phyloP scores from a whole-genome alignment of 2,797 vertebrate genomes.

The Liasis olivaceus region DNA sequence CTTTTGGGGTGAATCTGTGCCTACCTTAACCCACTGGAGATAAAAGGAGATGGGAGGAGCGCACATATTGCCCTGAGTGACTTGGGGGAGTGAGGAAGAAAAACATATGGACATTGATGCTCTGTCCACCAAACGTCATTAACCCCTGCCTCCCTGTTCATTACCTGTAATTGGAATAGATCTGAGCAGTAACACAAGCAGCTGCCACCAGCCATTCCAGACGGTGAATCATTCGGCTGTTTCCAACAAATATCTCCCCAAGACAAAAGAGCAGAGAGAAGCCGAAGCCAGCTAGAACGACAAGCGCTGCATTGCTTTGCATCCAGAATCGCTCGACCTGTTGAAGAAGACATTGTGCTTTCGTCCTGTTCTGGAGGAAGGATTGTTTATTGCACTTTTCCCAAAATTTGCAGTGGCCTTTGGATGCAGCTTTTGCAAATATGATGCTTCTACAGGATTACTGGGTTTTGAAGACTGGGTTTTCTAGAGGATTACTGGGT shows the following conservation, averaged over 20 bases:
- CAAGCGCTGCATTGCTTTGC: constrained; percentile 89
- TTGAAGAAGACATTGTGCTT: neutral
- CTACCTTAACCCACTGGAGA: neutral
- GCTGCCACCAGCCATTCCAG: constrained; percentile 83
- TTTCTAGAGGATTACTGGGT: neutral
- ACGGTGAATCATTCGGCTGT: constrained; percentile 66
- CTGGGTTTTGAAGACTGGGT: neutral
- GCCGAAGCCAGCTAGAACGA: constrained; percentile 89
- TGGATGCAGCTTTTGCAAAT: neutral
- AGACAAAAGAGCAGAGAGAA: constrained; percentile 70
- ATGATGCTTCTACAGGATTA: neutral
- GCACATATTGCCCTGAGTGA: neutral
- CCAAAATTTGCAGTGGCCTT: neutral
- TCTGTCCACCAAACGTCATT: accelerated
- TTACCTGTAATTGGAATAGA: constrained; percentile 84
- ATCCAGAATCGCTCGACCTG: constrained; percentile 98
- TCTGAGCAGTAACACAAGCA: constrained; percentile 78
- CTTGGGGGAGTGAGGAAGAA: neutral
- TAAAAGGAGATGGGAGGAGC: neutral
- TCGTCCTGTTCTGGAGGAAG: no score
- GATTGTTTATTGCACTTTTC: no score
- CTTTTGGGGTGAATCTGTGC: neutral
- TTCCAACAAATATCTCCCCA: constrained; percentile 69
- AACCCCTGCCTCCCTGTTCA: neutral
- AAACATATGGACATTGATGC: no score